Evolutionary conservation across 2,888 invertebrate species (phyloP).

Genomic region (Enchytraeus crypticus): DNA sequence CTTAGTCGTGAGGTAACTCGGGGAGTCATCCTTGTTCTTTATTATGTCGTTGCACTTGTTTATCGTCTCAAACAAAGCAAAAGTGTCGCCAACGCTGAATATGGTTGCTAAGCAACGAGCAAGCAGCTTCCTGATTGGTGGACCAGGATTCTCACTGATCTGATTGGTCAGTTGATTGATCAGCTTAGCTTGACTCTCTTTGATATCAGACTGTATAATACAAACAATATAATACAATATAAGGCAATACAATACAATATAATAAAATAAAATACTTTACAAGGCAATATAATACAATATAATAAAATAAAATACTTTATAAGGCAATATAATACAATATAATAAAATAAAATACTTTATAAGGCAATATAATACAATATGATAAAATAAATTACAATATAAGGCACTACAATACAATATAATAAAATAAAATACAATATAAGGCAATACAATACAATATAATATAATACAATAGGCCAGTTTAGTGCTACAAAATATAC

Average conservation of each 20-base stretch:
- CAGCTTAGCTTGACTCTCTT: constrained; percentile 87
- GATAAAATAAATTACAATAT: too few relatives aligned
- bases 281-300: background rate
- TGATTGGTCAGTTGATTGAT: constrained; percentile 85
- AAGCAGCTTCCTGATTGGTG: constrained; percentile 81
- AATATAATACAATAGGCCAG: too few relatives aligned
- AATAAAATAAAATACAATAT: too few relatives aligned
- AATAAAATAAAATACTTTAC: background rate
- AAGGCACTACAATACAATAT: too few relatives aligned
- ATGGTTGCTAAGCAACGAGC: constrained; percentile 83
- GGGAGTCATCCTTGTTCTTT: constrained; percentile 93
- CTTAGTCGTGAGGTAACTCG: constrained; percentile 83
- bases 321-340: background rate
- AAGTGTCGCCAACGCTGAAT: constrained; percentile 94
- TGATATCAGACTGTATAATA: constrained; percentile 75
- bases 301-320: too few relatives aligned
- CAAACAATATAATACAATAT: constrained; percentile 7
- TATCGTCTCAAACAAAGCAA: constrained; percentile 88
- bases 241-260: too few relatives aligned
- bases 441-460: too few relatives aligned
- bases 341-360: too few relatives aligned
- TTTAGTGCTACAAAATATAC: too few relatives aligned
- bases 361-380: too few relatives aligned
- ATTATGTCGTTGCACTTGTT: constrained; percentile 96
- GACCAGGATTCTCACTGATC: constrained; percentile 77